phyloP scores from a whole-genome alignment of 1,140 invertebrate genomes.

The Mercenaria mercenaria region DNA sequence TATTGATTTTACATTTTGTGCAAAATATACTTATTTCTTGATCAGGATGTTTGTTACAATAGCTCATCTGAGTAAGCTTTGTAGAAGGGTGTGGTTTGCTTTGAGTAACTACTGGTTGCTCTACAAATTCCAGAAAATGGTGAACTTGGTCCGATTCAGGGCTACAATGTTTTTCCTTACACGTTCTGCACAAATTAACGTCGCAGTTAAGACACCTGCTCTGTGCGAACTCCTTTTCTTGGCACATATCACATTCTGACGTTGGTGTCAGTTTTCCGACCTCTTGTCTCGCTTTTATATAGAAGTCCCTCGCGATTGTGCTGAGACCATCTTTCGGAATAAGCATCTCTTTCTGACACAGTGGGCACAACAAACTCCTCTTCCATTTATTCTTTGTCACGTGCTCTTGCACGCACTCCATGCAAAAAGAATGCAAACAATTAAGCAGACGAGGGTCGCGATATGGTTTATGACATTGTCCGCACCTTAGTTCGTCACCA shows the following conservation, averaged over 20 bases:
- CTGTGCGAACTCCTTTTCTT: background rate
- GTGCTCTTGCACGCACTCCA: slow-evolving; percentile 55
- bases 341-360: slow-evolving; percentile 58
- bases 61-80: slow-evolving; percentile 66
- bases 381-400: slow-evolving; percentile 64
- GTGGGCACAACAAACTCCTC: slow-evolving; percentile 48
- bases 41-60: slow-evolving; percentile 70
- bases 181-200: slow-evolving; percentile 44
- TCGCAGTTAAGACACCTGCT: slow-evolving; percentile 59
- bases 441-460: slow-evolving; percentile 46
- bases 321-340: slow-evolving; percentile 61
- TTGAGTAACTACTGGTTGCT: background rate
- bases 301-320: slow-evolving; percentile 36
- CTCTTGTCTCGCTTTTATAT: slow-evolving; percentile 37
- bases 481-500: slow-evolving; percentile 47
- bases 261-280: slow-evolving; percentile 26
- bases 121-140: slow-evolving; percentile 56
- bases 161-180: slow-evolving; percentile 43
- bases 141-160: slow-evolving; percentile 57
- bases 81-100: background rate
- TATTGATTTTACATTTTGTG: slow-evolving; percentile 70
- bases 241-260: slow-evolving; percentile 54
- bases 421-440: slow-evolving; percentile 61
- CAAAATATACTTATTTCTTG: slow-evolving; percentile 70
- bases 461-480: slow-evolving; percentile 50